A percentile compares a stretch with the other conserved stretches of the same genome.
Evolutionary conservation across 2,113 vertebrate species (phyloP).

Genomic region (Callipepla squamata): DNA sequence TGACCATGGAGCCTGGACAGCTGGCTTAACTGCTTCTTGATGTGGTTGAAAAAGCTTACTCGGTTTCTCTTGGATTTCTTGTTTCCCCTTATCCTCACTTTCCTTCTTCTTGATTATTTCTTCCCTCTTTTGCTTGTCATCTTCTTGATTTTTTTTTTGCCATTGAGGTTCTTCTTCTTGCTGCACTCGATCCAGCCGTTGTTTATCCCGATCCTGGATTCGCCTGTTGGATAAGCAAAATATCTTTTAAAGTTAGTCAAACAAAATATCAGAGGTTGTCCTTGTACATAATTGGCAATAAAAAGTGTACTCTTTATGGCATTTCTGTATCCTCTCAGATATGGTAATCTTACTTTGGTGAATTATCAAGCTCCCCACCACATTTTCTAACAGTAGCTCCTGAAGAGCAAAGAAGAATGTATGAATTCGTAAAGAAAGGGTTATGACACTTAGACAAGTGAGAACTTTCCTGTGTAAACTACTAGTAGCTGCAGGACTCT

Average conservation of each 20-base stretch:
- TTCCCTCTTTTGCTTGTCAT: constrained; percentile 79
- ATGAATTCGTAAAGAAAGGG: background rate
- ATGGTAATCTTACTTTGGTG: background rate
- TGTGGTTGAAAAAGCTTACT: constrained; percentile 88
- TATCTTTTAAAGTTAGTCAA: background rate
- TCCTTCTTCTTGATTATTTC: constrained; percentile 80
- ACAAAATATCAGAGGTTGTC: background rate
- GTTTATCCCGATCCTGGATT: constrained; percentile 80
- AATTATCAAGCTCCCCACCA: background rate
- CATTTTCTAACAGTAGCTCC: background rate
- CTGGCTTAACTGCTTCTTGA: constrained; percentile 77
- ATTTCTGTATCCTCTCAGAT: background rate
- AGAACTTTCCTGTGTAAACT: background rate
- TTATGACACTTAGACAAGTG: background rate
- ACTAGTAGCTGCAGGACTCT: background rate
- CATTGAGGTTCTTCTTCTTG: constrained; percentile 72
- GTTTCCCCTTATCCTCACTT: constrained; percentile 77
- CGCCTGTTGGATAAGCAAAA: constrained; percentile 58
- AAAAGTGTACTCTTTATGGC: background rate
- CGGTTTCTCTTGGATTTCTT: constrained; percentile 87
- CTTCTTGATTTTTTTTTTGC: constrained; percentile 73
- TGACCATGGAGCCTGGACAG: constrained; percentile 83
- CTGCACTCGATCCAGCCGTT: constrained; percentile 74
- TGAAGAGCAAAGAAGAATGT: background rate
- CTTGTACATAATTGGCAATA: background rate